Percentiles rank a stretch among this genome's conserved stretches.
Conservation (phyloP, 2,113 vertebrate species). For the Etia nguti region DNA sequence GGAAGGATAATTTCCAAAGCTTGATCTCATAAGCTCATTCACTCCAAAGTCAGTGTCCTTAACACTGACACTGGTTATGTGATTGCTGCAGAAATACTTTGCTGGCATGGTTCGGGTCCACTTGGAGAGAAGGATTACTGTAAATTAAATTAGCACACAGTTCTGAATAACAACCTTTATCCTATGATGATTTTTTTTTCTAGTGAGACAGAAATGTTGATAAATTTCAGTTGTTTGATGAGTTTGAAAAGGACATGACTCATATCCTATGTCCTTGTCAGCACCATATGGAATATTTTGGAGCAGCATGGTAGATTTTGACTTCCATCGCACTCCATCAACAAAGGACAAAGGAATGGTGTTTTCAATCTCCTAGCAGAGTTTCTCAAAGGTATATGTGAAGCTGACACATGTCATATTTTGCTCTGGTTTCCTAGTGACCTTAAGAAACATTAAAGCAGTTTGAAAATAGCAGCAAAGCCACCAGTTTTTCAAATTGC, state of each 20-base stretch:
- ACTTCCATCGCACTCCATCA: neutral
- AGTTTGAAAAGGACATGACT: neutral
- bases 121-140: neutral
- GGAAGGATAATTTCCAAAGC: neutral
- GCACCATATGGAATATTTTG: neutral
- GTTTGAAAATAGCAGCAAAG: neutral
- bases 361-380: neutral
- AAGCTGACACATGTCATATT: too few relatives aligned
- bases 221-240: neutral
- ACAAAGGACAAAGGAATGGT: neutral
- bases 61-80: neutral
- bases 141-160: neutral
- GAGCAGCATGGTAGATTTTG: neutral
- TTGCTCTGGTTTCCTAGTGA: too few relatives aligned
- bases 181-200: neutral
- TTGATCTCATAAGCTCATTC: neutral
- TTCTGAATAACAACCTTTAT: neutral
- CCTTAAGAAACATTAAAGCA: neutral
- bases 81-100: neutral
- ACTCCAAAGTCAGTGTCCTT: neutral
- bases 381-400: neutral
- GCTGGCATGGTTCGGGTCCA: neutral
- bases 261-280: neutral
- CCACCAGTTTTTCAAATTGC: neutral
- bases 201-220: neutral